Conservation (phyloP, 2,113 vertebrate species). For the Epinephelus lanceolatus region DNA sequence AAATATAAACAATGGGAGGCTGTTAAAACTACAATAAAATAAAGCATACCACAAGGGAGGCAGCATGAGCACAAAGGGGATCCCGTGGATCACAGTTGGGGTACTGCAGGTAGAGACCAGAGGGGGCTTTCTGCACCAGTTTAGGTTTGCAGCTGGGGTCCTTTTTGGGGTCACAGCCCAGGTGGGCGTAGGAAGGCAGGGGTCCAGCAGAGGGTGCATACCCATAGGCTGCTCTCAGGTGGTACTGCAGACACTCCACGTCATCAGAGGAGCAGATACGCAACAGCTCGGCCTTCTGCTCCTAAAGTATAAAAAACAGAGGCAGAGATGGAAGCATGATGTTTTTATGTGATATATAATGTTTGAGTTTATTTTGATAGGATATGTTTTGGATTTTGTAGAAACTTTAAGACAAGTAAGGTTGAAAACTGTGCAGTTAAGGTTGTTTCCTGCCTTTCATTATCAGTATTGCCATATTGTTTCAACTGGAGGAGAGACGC, state of each 20-base stretch:
- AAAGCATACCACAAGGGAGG: constrained; percentile 64
- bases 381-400: background rate
- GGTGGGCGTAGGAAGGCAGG: constrained; percentile 83
- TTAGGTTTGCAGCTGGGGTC: constrained; percentile 80
- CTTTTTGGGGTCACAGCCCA: constrained; percentile 83
- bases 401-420: background rate
- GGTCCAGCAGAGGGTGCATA: constrained; percentile 65
- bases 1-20: background rate
- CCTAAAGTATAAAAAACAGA: constrained; percentile 32
- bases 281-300: constrained; percentile 85
- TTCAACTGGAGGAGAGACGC: background rate
- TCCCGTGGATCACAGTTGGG: constrained; percentile 83
- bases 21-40: background rate
- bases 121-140: constrained; percentile 76
- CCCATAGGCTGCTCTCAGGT: constrained; percentile 83
- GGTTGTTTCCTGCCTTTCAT: background rate
- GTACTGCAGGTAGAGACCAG: constrained; percentile 78
- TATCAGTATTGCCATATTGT: background rate
- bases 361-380: background rate
- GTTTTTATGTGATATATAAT: background rate
- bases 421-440: background rate
- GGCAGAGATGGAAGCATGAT: background rate
- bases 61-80: constrained; percentile 78
- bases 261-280: constrained; percentile 84
- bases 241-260: constrained; percentile 87